Evolutionary conservation across 1,140 invertebrate species (phyloP), one percentile per base, ranked within the genome.

Genomic region (Diorhabda elongata): DNA sequence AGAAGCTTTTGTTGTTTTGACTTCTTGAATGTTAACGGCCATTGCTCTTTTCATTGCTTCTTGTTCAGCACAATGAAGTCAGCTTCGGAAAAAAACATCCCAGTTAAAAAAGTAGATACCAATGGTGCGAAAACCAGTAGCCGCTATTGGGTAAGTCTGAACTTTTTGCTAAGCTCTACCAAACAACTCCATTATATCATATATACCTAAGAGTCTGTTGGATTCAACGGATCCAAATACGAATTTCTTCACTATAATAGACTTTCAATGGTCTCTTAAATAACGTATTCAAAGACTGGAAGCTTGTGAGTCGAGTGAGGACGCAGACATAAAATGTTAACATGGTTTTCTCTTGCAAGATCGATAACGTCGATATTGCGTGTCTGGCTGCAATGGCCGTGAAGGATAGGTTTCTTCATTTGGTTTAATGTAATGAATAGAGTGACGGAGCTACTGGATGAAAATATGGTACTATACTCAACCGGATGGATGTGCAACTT

Each of bases 391-490:
- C 45, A 47, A 64, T 80, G 76, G 9, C 76, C 76, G 71, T 80
- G 76, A 26, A 80, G 66, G 5, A 80, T 69, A n/a, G 80, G 65
- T 62, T 9, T 77, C 75, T 65, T 41, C 59, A 7, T 72, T 61
- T 44, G 78, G 74, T 44, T 77, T 76, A 2, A 66, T 65, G 43
- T 71, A 47, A 2, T 56, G 42, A 9, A 76, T 8, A 66, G 79
- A 80, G 63, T 78, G 74, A 61, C 78, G 69, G 58, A 82, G 72
- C 80, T 26, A 26, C 26, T 26, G 26, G 26, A 26, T 26, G 26
- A 77, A 80, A 6, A 77, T 44, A 5, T 74, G 74, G 60, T 72
- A 68, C 43, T 75, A 76, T 42, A 80, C 80, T 74, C 77, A 82
- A 43, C 78, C 79, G 68, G 71, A 66, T 73, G 68, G 42, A 26